Conservation (phyloP, 2,113 vertebrate species). For the Capreolus pygargus region DNA sequence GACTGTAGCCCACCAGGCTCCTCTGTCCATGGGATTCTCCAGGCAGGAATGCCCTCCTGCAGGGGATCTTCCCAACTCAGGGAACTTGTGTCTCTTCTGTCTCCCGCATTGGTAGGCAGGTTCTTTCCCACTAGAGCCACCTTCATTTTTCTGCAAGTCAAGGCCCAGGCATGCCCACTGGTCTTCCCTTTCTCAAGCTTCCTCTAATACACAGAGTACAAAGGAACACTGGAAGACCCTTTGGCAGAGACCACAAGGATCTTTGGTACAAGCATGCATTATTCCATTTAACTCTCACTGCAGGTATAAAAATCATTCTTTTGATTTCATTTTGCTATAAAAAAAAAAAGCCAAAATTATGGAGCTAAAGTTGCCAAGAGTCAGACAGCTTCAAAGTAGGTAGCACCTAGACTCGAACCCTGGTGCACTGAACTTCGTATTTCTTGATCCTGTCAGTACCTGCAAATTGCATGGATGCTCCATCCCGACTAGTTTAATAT, state of each 20-base stretch:
- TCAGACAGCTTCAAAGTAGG: not conserved
- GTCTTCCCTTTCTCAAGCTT: not conserved
- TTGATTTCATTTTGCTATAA: not conserved
- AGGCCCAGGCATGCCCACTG: not conserved
- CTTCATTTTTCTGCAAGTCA: not conserved
- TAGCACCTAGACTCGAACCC: too few relatives aligned
- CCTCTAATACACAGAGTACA: not conserved
- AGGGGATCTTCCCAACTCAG: not conserved
- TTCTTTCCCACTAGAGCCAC: not conserved
- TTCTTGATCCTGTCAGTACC: not conserved
- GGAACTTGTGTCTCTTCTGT: not conserved
- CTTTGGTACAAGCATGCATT: not conserved
- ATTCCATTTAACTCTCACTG: not conserved
- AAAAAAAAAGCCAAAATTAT: not conserved
- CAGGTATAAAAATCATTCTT: not conserved
- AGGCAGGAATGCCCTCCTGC: not conserved
- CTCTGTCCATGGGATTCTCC: not conserved
- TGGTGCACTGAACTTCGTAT: not conserved
- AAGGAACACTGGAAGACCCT: not conserved
- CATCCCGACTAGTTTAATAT: not conserved
- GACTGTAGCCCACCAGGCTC: not conserved
- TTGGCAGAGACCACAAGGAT: slow-evolving; percentile 4
- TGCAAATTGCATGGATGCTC: not conserved
- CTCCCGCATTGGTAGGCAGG: not conserved
- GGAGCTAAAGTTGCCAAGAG: not conserved